Percentiles rank a stretch among this genome's conserved stretches.
Conservation (phyloP, 2,797 vertebrate genomes). For the Avahi laniger region DNA sequence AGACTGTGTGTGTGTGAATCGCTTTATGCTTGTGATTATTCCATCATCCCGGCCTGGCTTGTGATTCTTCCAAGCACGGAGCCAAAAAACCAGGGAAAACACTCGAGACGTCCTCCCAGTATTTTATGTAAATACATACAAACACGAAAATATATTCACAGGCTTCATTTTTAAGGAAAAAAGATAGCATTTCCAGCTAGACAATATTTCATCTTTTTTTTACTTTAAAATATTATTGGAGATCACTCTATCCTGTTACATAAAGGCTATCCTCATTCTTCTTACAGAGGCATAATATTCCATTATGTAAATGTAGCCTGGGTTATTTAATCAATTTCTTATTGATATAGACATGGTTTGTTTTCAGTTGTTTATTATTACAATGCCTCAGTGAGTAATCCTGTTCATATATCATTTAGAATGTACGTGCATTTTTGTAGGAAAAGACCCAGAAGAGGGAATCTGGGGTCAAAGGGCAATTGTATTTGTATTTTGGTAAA, state of each 20-base stretch:
- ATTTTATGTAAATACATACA: conserved; percentile 9
- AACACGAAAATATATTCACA: conserved; percentile 8
- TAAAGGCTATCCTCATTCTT: background rate
- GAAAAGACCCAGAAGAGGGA: background rate
- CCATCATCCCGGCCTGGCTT: too few species aligned
- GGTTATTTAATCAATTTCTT: conserved; percentile 15
- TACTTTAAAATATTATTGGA: conserved; percentile 18
- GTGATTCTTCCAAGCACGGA: too few species aligned
- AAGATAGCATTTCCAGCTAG: background rate
- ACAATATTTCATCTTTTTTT: background rate
- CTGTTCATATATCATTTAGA: conserved; percentile 30
- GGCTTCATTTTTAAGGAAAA: background rate
- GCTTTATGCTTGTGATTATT: too few species aligned
- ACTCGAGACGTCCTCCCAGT: background rate
- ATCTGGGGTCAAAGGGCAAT: background rate
- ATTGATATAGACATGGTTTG: background rate
- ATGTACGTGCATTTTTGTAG: background rate
- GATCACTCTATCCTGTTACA: background rate
- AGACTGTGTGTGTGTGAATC: too few species aligned
- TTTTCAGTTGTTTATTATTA: background rate
- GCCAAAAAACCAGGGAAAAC: too few species aligned
- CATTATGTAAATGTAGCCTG: background rate
- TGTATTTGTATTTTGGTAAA: background rate
- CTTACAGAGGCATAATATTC: background rate
- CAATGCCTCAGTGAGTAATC: background rate